Conservation (phyloP, 1,140 invertebrate species). For the Orchesella cincta region DNA sequence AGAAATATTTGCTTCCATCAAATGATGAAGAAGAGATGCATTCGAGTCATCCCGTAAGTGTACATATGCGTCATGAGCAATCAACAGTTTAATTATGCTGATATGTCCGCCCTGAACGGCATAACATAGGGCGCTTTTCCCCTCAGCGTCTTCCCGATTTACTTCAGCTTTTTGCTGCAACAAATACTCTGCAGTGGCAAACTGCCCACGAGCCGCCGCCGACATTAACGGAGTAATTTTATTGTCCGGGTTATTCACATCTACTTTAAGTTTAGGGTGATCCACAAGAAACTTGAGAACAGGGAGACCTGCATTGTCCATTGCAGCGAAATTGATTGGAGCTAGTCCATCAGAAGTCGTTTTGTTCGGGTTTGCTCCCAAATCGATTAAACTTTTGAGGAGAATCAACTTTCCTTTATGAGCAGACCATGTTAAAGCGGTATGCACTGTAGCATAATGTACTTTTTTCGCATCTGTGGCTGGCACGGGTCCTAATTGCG, state of each 20-base stretch:
- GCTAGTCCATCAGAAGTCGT: background rate
- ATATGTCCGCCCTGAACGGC: background rate
- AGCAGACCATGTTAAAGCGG: background rate
- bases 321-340: background rate
- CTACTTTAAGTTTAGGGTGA: background rate
- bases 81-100: background rate
- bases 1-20: background rate
- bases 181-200: background rate
- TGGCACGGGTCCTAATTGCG: background rate
- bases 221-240: background rate
- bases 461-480: background rate
- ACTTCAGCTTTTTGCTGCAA: background rate
- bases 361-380: background rate
- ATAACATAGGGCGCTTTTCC: background rate
- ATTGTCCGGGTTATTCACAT: background rate
- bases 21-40: constrained; percentile 4
- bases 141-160: background rate
- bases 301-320: background rate
- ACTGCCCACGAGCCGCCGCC: background rate
- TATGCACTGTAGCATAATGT: background rate
- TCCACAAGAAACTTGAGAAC: background rate
- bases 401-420: background rate
- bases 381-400: background rate
- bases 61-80: background rate
- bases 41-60: background rate